Conservation (phyloP, 2,797 vertebrate species). For the Eulemur rubriventer region DNA sequence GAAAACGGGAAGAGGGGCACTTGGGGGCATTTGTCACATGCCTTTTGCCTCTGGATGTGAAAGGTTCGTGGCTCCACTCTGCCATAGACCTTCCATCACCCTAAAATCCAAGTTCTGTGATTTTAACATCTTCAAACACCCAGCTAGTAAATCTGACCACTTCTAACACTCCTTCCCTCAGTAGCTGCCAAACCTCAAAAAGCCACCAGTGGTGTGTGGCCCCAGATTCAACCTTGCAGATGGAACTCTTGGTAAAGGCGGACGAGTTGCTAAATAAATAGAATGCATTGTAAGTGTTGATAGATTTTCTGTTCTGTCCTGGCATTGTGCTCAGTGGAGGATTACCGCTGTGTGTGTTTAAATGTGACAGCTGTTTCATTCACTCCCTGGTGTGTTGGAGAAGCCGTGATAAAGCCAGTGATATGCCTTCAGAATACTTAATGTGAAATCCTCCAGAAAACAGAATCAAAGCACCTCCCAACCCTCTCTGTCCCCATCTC, state of each 20-base stretch:
- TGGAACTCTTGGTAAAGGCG: slow-evolving; percentile 44
- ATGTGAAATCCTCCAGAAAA: slow-evolving; percentile 60
- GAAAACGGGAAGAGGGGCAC: neutral
- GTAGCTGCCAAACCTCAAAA: slow-evolving; percentile 55
- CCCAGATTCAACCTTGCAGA: slow-evolving; percentile 49
- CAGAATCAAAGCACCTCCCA: neutral
- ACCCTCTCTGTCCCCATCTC: neutral
- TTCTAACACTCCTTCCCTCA: neutral
- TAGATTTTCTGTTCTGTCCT: slow-evolving; percentile 78
- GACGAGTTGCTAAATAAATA: slow-evolving; percentile 76
- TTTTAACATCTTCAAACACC: neutral
- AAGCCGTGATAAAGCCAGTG: slow-evolving; percentile 68
- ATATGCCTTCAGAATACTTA: slow-evolving; percentile 74
- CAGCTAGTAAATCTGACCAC: neutral
- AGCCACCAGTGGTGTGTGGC: slow-evolving; percentile 47
- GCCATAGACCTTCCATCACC: neutral
- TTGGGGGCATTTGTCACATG: neutral
- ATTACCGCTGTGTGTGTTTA: slow-evolving; percentile 81
- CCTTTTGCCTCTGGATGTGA: neutral
- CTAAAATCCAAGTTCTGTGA: neutral
- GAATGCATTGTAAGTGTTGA: slow-evolving; percentile 77
- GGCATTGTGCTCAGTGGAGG: slow-evolving; percentile 77
- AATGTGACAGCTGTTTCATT: slow-evolving; percentile 82
- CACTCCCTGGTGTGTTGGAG: slow-evolving; percentile 78
- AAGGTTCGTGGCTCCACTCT: neutral